A percentile compares a stretch with the other conserved stretches of the same genome.
Conservation (phyloP, 2,113 vertebrate species). For the Cacatua alba region DNA sequence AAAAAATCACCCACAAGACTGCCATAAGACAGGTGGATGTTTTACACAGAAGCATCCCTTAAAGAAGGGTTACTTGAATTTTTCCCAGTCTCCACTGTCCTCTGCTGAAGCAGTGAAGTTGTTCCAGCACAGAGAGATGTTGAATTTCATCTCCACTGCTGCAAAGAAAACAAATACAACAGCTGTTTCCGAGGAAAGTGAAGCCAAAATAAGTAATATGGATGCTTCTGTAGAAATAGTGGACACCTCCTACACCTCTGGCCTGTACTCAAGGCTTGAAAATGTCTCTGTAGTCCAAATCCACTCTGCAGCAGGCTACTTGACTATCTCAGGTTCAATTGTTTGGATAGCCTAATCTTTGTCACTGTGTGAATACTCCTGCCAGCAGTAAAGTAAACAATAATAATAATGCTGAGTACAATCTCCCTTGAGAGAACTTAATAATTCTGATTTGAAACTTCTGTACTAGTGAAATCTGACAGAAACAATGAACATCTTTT, state of each 20-base stretch:
- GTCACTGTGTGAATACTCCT: background rate
- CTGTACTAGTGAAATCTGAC: background rate
- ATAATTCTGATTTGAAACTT: background rate
- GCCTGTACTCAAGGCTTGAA: background rate
- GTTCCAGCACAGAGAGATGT: background rate
- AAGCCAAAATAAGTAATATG: background rate
- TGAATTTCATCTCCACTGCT: background rate
- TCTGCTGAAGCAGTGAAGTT: background rate
- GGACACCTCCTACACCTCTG: background rate
- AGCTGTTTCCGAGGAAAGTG: background rate
- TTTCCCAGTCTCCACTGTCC: background rate
- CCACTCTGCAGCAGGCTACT: background rate
- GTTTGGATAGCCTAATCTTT: background rate
- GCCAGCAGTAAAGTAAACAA: background rate
- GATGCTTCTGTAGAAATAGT: background rate
- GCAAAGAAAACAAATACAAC: background rate
- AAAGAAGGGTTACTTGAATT: background rate
- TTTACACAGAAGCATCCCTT: background rate
- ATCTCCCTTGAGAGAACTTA: background rate
- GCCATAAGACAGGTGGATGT: background rate
- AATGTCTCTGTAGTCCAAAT: background rate
- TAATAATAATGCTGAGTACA: background rate
- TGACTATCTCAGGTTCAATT: background rate
- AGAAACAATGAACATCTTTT: background rate
- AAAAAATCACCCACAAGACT: background rate